Percentiles rank a stretch among this genome's conserved stretches.
Conservation (phyloP, 2,797 vertebrate species). For the Amazona ochrocephala region DNA sequence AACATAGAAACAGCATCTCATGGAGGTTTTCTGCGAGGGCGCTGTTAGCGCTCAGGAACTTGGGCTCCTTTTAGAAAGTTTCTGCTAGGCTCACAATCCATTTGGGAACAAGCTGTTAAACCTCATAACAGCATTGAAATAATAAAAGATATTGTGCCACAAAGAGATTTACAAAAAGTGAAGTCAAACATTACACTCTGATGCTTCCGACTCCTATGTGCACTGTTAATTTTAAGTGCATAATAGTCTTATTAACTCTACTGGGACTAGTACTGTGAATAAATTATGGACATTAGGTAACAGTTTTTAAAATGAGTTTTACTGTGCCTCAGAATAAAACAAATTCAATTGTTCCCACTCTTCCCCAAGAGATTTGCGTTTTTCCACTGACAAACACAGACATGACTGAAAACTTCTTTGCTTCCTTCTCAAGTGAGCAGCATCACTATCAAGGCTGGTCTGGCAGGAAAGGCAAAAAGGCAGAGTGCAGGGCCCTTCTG, state of each 20-base stretch:
- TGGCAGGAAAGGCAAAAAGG: not conserved
- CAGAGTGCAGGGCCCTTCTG: not conserved
- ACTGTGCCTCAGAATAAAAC: constrained; percentile 40
- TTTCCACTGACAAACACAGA: not conserved
- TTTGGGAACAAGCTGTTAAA: not conserved
- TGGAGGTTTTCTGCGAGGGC: not conserved
- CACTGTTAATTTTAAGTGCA: not conserved
- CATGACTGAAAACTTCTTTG: not conserved
- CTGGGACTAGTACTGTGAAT: constrained; percentile 18
- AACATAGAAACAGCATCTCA: not conserved
- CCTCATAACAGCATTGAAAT: not conserved
- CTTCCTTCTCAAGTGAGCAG: not conserved
- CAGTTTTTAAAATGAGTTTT: not conserved
- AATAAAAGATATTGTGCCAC: not conserved
- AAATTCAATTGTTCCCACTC: constrained; percentile 29
- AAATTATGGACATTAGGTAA: constrained; percentile 16
- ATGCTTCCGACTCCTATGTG: not conserved
- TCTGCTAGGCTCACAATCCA: not conserved
- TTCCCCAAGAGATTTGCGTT: not conserved
- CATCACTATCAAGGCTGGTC: not conserved
- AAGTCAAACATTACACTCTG: not conserved
- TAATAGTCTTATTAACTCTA: not conserved
- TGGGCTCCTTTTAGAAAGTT: not conserved
- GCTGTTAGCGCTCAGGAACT: not conserved
- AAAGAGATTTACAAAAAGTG: not conserved